phyloP scores from a whole-genome alignment of 2,888 invertebrate genomes.

The Desoria tigrina region DNA sequence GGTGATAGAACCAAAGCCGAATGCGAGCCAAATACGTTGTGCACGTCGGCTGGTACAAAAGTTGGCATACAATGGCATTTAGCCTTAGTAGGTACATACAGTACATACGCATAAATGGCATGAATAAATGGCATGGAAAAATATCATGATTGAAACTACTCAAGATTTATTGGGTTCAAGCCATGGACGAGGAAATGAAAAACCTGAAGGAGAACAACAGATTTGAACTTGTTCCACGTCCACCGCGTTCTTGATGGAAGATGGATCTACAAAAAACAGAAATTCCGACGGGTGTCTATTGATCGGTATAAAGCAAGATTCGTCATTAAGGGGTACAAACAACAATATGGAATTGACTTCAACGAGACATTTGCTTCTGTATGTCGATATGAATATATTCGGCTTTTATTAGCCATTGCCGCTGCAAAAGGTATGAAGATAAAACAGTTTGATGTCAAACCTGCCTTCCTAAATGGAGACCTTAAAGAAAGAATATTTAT shows the following conservation, averaged over 20 bases:
- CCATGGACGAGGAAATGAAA: not conserved
- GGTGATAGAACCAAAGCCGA: no score
- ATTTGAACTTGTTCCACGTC: not conserved
- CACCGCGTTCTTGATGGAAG: not conserved
- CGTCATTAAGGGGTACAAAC: not conserved
- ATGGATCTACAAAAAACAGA: conserved; percentile 2
- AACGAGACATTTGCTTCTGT: not conserved
- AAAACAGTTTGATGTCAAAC: not conserved
- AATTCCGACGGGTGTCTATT: not conserved
- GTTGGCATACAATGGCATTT: no score
- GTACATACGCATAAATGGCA: no score
- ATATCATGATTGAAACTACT: no score
- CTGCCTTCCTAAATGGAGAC: not conserved
- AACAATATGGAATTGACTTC: conserved; percentile 6
- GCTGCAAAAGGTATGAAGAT: not conserved
- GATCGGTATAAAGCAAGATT: not conserved
- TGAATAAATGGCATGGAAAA: no score
- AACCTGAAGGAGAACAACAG: not conserved
- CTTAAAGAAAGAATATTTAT: not conserved
- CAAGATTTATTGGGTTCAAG: not conserved
- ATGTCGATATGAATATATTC: conserved; percentile 4
- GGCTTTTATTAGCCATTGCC: not conserved
- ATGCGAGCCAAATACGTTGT: no score
- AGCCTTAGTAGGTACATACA: no score
- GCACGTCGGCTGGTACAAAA: no score